Conservation (phyloP, 2,888 invertebrate species). For the Apodemia mormo region DNA sequence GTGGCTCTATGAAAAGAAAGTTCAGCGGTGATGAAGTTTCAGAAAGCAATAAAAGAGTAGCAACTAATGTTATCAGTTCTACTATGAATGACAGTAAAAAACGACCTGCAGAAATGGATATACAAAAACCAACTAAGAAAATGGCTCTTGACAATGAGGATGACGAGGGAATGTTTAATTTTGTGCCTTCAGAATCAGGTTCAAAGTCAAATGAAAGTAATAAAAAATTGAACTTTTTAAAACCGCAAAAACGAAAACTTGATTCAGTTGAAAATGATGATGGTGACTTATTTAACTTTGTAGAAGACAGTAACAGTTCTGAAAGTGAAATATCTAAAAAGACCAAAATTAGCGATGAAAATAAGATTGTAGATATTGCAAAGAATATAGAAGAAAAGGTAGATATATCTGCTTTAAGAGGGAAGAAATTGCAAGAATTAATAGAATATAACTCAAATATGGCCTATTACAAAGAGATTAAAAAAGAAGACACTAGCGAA, state of each 20-base stretch:
- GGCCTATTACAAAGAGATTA: slow-evolving; percentile 44
- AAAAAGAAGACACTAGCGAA: slow-evolving; percentile 55
- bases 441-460: slow-evolving; percentile 48
- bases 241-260: slow-evolving; percentile 61
- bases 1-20: slow-evolving; percentile 55
- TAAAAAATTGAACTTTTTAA: slow-evolving; percentile 56
- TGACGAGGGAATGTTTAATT: slow-evolving; percentile 61
- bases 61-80: slow-evolving; percentile 39
- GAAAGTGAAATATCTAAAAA: slow-evolving; percentile 18
- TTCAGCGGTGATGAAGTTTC: slow-evolving; percentile 44
- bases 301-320: slow-evolving; percentile 34
- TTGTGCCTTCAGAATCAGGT: slow-evolving; percentile 47
- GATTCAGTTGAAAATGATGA: slow-evolving; percentile 51
- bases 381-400: slow-evolving; percentile 35
- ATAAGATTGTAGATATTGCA: slow-evolving; percentile 37
- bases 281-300: slow-evolving; percentile 68
- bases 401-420: slow-evolving; percentile 57
- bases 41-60: slow-evolving; percentile 53
- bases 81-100: slow-evolving; percentile 40
- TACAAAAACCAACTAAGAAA: slow-evolving; percentile 56
- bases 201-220: slow-evolving; percentile 36
- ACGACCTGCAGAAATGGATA: slow-evolving; percentile 51
- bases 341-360: slow-evolving; percentile 24
- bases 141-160: slow-evolving; percentile 49
- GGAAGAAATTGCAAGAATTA: slow-evolving; percentile 62